Percentiles rank a stretch among this genome's conserved stretches.
Conservation (phyloP, 1,140 invertebrate genomes). For the Periplaneta americana region DNA sequence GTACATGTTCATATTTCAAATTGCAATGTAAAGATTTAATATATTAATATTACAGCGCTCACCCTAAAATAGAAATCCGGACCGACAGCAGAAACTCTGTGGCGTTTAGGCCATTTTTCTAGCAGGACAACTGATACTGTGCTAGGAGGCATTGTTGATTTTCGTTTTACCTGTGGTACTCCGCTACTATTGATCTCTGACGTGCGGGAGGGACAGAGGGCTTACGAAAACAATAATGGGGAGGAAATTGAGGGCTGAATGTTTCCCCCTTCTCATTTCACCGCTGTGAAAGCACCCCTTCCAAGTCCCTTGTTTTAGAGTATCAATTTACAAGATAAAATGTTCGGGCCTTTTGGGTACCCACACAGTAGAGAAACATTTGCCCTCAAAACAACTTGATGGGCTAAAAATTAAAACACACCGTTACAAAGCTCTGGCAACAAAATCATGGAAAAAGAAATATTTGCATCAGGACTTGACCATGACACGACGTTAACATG, state of each 20-base stretch:
- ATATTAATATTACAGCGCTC: too few species aligned
- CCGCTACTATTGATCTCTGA: neutral
- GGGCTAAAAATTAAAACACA: too few species aligned
- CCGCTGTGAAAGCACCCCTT: too few species aligned
- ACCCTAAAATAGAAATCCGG: too few species aligned
- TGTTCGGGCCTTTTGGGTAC: neutral
- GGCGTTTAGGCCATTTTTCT: neutral
- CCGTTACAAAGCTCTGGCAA: too few species aligned
- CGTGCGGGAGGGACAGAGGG: neutral
- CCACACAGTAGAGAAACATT: neutral
- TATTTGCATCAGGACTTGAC: too few species aligned
- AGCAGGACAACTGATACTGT: neutral
- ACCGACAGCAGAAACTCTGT: too few species aligned
- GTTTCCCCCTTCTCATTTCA: neutral
- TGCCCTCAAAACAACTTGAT: too few species aligned
- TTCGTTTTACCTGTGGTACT: constrained; percentile 11
- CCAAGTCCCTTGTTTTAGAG: neutral
- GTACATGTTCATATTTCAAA: too few species aligned
- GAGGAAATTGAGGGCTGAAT: neutral
- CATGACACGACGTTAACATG: too few species aligned
- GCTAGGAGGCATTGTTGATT: constrained; percentile 8
- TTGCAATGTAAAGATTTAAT: too few species aligned
- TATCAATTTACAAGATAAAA: neutral
- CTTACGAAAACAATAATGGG: constrained; percentile 6
- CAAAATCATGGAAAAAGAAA: too few species aligned